Percentiles rank a stretch among this genome's conserved stretches.
Conservation (phyloP, 2,797 vertebrate genomes). For the Eutrigla gurnardus region DNA sequence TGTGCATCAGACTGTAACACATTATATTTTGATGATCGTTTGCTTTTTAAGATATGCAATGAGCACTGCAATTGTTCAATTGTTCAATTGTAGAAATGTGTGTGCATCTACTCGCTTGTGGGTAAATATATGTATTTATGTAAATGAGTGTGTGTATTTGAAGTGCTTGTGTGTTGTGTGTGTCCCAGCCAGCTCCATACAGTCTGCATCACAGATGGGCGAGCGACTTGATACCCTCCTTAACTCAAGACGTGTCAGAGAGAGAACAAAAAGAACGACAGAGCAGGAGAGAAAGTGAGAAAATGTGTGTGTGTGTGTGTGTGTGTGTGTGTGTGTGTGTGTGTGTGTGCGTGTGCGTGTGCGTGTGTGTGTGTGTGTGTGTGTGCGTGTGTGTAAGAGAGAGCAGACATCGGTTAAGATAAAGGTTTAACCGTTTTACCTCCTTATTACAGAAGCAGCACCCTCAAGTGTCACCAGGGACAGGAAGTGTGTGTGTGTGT, state of each 20-base stretch:
- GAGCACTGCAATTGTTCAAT: too few relatives aligned
- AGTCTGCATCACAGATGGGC: conserved; percentile 66
- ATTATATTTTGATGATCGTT: neutral
- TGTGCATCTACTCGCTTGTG: neutral
- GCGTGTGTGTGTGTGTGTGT: neutral
- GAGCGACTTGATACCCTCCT: conserved; percentile 61
- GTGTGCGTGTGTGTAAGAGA: neutral
- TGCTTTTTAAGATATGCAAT: neutral
- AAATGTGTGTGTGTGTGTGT: conserved; percentile 21
- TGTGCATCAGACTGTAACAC: too few relatives aligned
- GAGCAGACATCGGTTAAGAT: conserved; percentile 16
- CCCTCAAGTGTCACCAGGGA: conserved; percentile 27
- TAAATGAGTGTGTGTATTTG: neutral
- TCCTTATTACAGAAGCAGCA: conserved; percentile 29
- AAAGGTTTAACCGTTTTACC: conserved; percentile 40
- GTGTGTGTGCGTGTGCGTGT: neutral
- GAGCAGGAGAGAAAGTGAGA: conserved; percentile 54
- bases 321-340: conserved; percentile 5
- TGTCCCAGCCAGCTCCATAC: conserved; percentile 23
- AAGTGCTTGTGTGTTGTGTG: conserved; percentile 5
- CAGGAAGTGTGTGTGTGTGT: conserved; percentile 6
- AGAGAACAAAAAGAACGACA: conserved; percentile 60
- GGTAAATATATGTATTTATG: conserved; percentile 15
- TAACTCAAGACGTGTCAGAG: conserved; percentile 49
- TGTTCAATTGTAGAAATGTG: neutral